A percentile compares a stretch with the other conserved stretches of the same genome.
Conservation (phyloP, 2,888 invertebrate species). For the Coecobrya sp. region DNA sequence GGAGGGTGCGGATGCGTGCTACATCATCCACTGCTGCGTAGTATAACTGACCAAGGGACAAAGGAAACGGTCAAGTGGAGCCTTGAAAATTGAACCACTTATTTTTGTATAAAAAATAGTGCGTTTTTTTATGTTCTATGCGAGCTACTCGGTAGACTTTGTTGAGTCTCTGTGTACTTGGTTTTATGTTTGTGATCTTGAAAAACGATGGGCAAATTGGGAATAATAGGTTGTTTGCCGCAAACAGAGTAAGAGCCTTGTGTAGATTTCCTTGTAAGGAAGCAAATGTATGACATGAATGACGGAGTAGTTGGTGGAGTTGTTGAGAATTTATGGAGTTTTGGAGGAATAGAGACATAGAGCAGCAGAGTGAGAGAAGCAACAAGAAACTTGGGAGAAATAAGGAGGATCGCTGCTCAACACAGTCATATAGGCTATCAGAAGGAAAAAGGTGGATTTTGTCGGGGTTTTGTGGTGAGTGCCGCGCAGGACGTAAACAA, state of each 20-base stretch:
- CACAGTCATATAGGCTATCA: background rate
- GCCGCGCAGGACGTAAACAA: slow-evolving; percentile 63
- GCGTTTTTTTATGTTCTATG: background rate
- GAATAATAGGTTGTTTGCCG: too few relatives aligned
- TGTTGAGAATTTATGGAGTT: slow-evolving; percentile 41
- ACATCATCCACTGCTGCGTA: background rate
- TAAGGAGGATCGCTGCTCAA: too few relatives aligned
- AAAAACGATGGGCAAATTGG: slow-evolving; percentile 30
- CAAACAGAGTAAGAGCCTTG: background rate
- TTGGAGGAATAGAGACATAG: background rate
- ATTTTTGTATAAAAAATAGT: too few relatives aligned
- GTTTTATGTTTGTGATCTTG: background rate
- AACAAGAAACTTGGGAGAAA: too few relatives aligned
- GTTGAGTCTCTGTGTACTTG: too few relatives aligned
- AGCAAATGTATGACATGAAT: slow-evolving; percentile 40
- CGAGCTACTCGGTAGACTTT: background rate
- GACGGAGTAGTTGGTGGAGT: slow-evolving; percentile 13
- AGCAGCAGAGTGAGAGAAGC: background rate
- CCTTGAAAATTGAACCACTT: background rate
- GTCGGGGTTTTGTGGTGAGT: background rate
- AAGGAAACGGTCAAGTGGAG: too few relatives aligned
- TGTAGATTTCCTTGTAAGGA: slow-evolving; percentile 1
- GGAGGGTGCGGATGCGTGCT: background rate
- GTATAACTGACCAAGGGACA: too few relatives aligned
- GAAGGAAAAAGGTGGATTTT: background rate